phyloP scores from a whole-genome alignment of 2,888 invertebrate genomes.

The Rapana venosa region DNA sequence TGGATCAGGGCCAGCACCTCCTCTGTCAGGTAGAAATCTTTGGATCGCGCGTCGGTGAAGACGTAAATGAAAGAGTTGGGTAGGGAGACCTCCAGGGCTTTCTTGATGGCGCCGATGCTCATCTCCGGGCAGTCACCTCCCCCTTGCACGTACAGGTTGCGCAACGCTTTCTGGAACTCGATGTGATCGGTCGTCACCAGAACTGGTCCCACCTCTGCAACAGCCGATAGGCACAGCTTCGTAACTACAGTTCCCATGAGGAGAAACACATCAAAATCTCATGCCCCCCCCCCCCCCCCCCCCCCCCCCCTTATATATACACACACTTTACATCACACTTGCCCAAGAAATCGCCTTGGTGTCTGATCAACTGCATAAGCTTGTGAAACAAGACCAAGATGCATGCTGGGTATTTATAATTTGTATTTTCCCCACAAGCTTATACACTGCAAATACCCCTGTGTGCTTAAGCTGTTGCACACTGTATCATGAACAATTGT shows the following conservation, averaged over 20 bases:
- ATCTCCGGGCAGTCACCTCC: slow-evolving; percentile 88
- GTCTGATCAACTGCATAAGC: no score
- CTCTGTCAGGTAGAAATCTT: slow-evolving; percentile 83
- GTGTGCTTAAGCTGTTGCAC: no score
- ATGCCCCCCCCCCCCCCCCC: no score
- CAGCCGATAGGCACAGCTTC: neutral
- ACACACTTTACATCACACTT: neutral
- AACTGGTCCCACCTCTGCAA: slow-evolving; percentile 83
- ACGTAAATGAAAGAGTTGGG: slow-evolving; percentile 87
- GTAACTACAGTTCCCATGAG: neutral
- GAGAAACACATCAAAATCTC: no score
- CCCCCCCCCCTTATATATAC: neutral
- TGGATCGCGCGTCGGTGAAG: slow-evolving; percentile 87
- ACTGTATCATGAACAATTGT: no score
- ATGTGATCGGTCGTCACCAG: slow-evolving; percentile 84
- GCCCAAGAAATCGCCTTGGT: no score
- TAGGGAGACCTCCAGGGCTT: slow-evolving; percentile 84
- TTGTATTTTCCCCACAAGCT: no score
- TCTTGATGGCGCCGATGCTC: slow-evolving; percentile 84
- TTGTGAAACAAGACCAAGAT: no score
- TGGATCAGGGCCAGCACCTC: slow-evolving; percentile 85
- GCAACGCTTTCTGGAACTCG: slow-evolving; percentile 82
- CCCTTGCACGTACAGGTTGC: slow-evolving; percentile 83
- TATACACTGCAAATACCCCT: no score
- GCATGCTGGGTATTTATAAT: no score